phyloP scores from a whole-genome alignment of 2,113 vertebrate species.

The Hippocampus comes region DNA sequence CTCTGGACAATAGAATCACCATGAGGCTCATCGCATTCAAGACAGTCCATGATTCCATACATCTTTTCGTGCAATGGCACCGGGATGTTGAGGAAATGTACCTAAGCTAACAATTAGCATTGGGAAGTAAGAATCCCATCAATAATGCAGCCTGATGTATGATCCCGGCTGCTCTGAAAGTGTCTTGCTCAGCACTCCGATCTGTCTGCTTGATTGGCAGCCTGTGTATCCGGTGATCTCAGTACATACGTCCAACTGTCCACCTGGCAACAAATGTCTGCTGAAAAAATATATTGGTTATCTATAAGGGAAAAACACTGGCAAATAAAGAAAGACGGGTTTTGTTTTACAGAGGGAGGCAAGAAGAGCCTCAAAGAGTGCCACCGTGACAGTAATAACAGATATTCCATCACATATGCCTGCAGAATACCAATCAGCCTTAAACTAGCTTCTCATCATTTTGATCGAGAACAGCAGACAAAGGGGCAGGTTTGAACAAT shows the following conservation, averaged over 20 bases:
- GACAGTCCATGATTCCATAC: background rate
- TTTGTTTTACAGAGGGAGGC: background rate
- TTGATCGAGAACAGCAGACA: conserved; percentile 35
- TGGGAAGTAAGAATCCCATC: conserved; percentile 52
- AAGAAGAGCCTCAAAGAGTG: conserved; percentile 24
- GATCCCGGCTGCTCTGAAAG: conserved; percentile 47
- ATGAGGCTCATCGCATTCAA: background rate
- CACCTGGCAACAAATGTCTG: conserved; percentile 10
- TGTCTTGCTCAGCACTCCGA: conserved; percentile 29
- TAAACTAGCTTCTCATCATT: conserved; percentile 40
- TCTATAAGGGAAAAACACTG: conserved; percentile 5
- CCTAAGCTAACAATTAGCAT: conserved; percentile 48
- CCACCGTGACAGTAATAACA: conserved; percentile 47
- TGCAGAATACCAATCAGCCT: conserved; percentile 61
- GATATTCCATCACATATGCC: conserved; percentile 40
- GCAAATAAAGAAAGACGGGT: conserved; percentile 16
- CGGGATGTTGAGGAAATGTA: conserved; percentile 14
- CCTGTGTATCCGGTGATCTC: conserved; percentile 26
- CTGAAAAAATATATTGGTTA: background rate
- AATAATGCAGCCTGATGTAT: conserved; percentile 71
- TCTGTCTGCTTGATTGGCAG: conserved; percentile 46
- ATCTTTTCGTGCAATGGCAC: background rate
- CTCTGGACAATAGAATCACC: background rate
- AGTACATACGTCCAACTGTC: conserved; percentile 4
- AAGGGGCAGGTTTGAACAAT: conserved; percentile 32